Base-by-base conservation (phyloP, 2,797 vertebrate species). In the Gymnodraco acuticeps region DNA sequence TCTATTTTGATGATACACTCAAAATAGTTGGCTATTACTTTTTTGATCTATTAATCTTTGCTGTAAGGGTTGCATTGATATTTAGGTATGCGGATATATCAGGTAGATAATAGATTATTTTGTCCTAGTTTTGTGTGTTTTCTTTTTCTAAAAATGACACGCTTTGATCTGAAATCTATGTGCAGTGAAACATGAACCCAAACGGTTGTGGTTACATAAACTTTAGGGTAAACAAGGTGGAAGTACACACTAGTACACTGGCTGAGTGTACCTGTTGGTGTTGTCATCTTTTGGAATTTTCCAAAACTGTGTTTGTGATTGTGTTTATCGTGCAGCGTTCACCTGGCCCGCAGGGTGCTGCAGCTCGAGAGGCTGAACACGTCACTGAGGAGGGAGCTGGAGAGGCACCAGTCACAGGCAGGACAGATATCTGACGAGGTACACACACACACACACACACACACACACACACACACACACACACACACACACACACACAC, bases 281-380 rank as follows among this genome's bases (percentile, higher is more conserved):
- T 83, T 78, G 61, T 83, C 56, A 54, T 86, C 79, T 80, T 84
- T 85, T 85, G 76, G 60, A 85, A 80, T 79, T 79, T 78, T 56
- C 61, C 42, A 67, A 38, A 66, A 61, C 52, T 43, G 27, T 72
- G 45, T 77, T 78, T 70, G 48, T 68, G 43, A 68, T 23, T 78
- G 19, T 77, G 70, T 82, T 33, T 87, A 54, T 71, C 64, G 85
- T 75, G 83, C 92, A 99, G 98, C 45, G 97, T 99, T 93, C 97
- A 99, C 87, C 96, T 99, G 93, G 98, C 98, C 88, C 96, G 97
- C 91, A 96, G 97, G 90, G 94, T 99, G 61, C 94, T 99, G 81
- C 97, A 97, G 93, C 94, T 99, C 73, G 97, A 99, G 94, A 97
- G 96, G 88, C 97, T 96, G 91, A 99, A 99, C 87, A 97, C 97